Conservation (phyloP, 1,140 invertebrate species). For the Zaprionus taronus region DNA sequence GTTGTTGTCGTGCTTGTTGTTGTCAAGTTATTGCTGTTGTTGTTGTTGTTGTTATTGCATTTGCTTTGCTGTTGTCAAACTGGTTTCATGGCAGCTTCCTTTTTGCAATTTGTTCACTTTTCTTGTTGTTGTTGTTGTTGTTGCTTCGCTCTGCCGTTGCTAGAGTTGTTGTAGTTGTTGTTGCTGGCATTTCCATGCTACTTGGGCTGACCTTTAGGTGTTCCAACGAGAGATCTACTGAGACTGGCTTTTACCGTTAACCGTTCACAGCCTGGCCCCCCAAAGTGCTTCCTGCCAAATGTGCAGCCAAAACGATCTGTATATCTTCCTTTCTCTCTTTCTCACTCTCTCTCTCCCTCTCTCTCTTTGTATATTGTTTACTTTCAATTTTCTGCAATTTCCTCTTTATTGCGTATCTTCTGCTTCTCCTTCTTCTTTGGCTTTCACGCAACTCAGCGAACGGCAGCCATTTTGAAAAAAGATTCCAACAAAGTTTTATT, state of each 20-base stretch:
- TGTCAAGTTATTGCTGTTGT: slow-evolving; percentile 30
- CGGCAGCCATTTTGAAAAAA: slow-evolving; percentile 54
- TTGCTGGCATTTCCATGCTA: slow-evolving; percentile 63
- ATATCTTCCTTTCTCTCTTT: slow-evolving; percentile 4
- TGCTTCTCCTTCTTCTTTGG: slow-evolving; percentile 27
- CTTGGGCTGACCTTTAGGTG: slow-evolving; percentile 76
- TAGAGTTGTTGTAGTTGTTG: slow-evolving; percentile 41
- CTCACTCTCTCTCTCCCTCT: not conserved
- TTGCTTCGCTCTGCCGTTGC: slow-evolving; percentile 33
- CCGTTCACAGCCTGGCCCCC: slow-evolving; percentile 43
- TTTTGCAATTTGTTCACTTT: slow-evolving; percentile 73
- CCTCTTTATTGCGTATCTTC: slow-evolving; percentile 9
- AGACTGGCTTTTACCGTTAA: slow-evolving; percentile 74
- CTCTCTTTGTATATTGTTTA: slow-evolving; percentile 4
- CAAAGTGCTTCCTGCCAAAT: slow-evolving; percentile 62
- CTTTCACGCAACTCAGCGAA: slow-evolving; percentile 46
- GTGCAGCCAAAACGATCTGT: slow-evolving; percentile 34
- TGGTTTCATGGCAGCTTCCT: slow-evolving; percentile 79
- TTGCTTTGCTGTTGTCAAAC: slow-evolving; percentile 66
- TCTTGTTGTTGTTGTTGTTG: slow-evolving; percentile 45
- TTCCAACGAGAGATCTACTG: slow-evolving; percentile 44
- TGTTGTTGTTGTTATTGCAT: slow-evolving; percentile 33
- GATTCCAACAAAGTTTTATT: slow-evolving; percentile 19
- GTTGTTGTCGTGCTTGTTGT: slow-evolving; percentile 8
- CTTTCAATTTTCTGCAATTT: slow-evolving; percentile 26